Evolutionary conservation across 2,113 vertebrate species (phyloP), one percentile per base, ranked within the genome.

Genomic region (Crotalus helleri): DNA sequence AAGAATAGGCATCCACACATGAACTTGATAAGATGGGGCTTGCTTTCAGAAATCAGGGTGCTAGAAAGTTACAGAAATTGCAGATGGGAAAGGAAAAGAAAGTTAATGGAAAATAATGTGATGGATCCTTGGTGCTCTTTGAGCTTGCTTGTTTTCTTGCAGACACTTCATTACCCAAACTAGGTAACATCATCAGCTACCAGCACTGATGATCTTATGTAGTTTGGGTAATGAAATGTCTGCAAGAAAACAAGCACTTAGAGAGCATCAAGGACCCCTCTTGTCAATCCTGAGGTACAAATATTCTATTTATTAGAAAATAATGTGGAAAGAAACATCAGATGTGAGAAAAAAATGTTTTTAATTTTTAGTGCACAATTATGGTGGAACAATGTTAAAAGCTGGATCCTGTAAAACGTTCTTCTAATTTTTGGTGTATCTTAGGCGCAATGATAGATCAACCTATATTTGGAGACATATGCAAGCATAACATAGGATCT

Each of bases 51-150:
- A 91, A 87, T 24, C 12, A 44, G 29, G 13, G 58, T 19, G 29
- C 10, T 59, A 69, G n/a, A 3, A 58, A 44, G 6, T 46, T 69
- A 39, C 5, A 17, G 81, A 24, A 13, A 6, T 10, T 5, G 44
- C 23, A 13, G 7, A 44, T 39, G 17, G 53, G 51, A 89, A 17
- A 53, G 33, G 51, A 46, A 64, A 3, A 1, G 4, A 0, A n/a
- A 88, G 64, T 29, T 23, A 0, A 0, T 0, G 1, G 69, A 33
- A 81, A 10, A 61, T n/a, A 81, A 64, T 39, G 9, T 12, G 26
- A 51, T 8, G 49, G 49, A 1, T 51, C 49, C 49, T 51, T 51
- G 49, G 1, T 51, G 49, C 49, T 51, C 49, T 51, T 0, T 51
- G 49, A 51, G 49, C 49, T 51, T 51, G 49, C 49, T 51, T 51